Conservation (phyloP, 2,113 vertebrate species). For the Recurvirostra avosetta region DNA sequence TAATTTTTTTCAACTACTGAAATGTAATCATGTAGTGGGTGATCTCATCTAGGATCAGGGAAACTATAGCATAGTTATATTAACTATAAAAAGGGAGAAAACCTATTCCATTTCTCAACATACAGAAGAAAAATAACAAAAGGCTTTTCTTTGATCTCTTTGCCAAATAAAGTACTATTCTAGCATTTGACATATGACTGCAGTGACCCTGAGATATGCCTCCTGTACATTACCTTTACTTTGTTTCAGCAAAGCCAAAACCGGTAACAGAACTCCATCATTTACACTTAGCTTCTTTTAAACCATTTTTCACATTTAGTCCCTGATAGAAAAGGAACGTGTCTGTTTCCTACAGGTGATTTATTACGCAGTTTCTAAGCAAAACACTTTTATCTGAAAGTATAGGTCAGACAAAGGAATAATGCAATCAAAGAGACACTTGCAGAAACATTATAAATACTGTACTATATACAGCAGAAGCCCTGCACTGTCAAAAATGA, state of each 20-base stretch:
- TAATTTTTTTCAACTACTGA: slow-evolving; percentile 64
- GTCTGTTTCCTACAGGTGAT: slow-evolving; percentile 54
- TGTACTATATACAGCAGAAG: slow-evolving; percentile 21
- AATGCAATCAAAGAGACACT: slow-evolving; percentile 53
- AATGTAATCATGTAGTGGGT: slow-evolving; percentile 47
- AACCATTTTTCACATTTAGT: slow-evolving; percentile 54
- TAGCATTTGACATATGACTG: slow-evolving; percentile 55
- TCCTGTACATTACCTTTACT: slow-evolving; percentile 55
- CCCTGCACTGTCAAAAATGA: slow-evolving; percentile 52
- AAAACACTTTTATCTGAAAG: slow-evolving; percentile 70
- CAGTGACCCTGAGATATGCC: slow-evolving; percentile 54
- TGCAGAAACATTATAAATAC: slow-evolving; percentile 69
- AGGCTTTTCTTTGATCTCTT: slow-evolving; percentile 60
- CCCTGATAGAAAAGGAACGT: slow-evolving; percentile 46
- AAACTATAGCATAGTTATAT: slow-evolving; percentile 4
- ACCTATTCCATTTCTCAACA: slow-evolving; percentile 4
- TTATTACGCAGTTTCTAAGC: slow-evolving; percentile 70
- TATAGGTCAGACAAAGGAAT: slow-evolving; percentile 66
- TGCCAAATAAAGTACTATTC: slow-evolving; percentile 61
- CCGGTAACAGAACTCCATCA: slow-evolving; percentile 67
- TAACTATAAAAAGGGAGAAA: slow-evolving; percentile 22
- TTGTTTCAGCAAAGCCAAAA: slow-evolving; percentile 64
- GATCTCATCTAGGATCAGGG: slow-evolving; percentile 62
- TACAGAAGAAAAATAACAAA: slow-evolving; percentile 32
- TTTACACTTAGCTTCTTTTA: slow-evolving; percentile 55